Conservation (phyloP, 2,888 invertebrate species). For the Halictus quadricinctus region DNA sequence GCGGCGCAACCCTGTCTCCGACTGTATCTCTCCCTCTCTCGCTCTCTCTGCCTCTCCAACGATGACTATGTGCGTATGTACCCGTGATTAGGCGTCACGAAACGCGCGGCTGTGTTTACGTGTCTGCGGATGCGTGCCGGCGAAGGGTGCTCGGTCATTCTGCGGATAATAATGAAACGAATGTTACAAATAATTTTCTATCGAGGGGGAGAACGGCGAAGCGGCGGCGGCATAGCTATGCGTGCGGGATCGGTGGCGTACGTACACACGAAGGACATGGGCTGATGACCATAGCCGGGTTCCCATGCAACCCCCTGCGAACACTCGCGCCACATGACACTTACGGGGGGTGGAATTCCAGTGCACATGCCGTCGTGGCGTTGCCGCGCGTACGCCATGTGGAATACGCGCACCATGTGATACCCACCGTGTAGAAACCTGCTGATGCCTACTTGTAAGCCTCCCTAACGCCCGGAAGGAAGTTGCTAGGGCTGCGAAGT, state of each 20-base stretch:
- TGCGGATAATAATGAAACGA: constrained; percentile 62
- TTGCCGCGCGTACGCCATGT: constrained; percentile 71
- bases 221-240: constrained; percentile 41
- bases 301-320: constrained; percentile 82
- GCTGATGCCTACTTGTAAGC: constrained; percentile 28
- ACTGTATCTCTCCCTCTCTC: not conserved
- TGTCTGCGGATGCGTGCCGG: constrained; percentile 49
- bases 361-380: constrained; percentile 76
- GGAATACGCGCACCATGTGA: constrained; percentile 70
- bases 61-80: constrained; percentile 28
- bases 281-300: constrained; percentile 78
- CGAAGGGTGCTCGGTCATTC: constrained; percentile 34
- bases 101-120: constrained; percentile 43
- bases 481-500: constrained; percentile 41
- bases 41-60: not conserved
- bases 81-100: constrained; percentile 54
- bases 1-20: constrained; percentile 23
- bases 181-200: constrained; percentile 71
- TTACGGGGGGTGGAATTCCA: constrained; percentile 73
- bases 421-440: constrained; percentile 34
- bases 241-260: constrained; percentile 17
- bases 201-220: constrained; percentile 41
- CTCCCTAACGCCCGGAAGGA: constrained; percentile 43
- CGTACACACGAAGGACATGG: constrained; percentile 71
- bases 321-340: constrained; percentile 79